Evolutionary conservation across 2,113 vertebrate species (phyloP), one percentile per base, ranked within the genome.

Genomic region (Noturus placidus): DNA sequence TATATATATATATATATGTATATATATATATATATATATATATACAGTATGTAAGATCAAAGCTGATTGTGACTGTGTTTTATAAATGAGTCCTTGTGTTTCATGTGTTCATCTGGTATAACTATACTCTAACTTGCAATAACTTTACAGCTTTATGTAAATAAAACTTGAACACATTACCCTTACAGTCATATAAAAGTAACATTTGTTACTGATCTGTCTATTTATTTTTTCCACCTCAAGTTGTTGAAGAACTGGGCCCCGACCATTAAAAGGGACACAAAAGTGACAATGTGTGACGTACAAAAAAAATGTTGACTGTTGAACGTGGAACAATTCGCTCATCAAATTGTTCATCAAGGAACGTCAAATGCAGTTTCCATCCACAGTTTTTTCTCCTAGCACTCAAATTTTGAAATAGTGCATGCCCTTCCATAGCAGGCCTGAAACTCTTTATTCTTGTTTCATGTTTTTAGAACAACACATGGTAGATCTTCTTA

Each of bases 321-420:
- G 83, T 59, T 72, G 78, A 15, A 30, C 38, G 14, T 88, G 89
- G 83, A 89, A 89, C 59, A 83, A 78, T 25, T 85, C 67, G 27
- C 78, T 89, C 86, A 82, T 82, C 8, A 61, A 27, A 63, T 30
- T 19, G 19, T 54, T 79, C 50, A 54, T 30, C 50, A 82, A 69
- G 50, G 86, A 83, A 69, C 30, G 67, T 87, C 78, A 79, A 54
- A 35, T n/a, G 46, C 22, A 52, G 9, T 88, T 89, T 88, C 83
- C 86, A 85, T 78, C 83, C 83, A 80, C 76, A 50, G 42, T 52
- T 65, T 87, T 46, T 82, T 46, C 42, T 76, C 27, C 82, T 72
- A 87, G 14, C 35, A 63, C 83, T 33, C n/a, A 88, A 42, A 86
- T 35, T 8, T 42, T 86, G 33, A 54, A 84, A 25, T 5, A 67